These are phyloP conservation scores for Ploceus nigricollis DNA, from an alignment of 2,113 vertebrate genomes.

Conservation along the genomic window DNA sequence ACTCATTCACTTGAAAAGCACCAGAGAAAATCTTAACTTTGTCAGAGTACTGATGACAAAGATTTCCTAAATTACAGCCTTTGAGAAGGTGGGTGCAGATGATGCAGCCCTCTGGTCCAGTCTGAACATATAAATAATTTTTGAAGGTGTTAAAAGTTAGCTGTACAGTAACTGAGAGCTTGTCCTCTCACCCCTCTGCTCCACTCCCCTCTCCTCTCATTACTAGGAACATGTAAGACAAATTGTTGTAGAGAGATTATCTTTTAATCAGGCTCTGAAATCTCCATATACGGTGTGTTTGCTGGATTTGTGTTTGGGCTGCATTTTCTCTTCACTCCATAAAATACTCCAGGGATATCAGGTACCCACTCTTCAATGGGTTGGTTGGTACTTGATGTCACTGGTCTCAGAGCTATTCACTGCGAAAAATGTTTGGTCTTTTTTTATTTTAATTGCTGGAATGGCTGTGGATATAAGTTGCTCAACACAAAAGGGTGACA, in stretches of 20 bases:
- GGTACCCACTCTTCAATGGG: conserved; percentile 67
- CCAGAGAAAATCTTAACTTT: background rate
- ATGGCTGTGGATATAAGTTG: conserved; percentile 83
- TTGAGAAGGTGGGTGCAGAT: background rate
- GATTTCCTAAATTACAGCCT: background rate
- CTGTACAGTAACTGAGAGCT: background rate
- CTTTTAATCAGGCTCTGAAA: conserved; percentile 53
- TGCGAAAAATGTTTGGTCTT: conserved; percentile 73
- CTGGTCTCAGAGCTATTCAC: conserved; percentile 70
- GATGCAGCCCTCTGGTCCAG: background rate
- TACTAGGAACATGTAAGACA: conserved; percentile 13
- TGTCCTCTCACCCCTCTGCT: background rate
- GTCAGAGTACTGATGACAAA: background rate
- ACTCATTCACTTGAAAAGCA: background rate
- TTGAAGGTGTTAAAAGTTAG: background rate
- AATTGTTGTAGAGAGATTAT: conserved; percentile 18
- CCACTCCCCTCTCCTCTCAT: background rate
- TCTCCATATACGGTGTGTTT: conserved; percentile 48
- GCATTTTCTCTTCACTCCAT: conserved; percentile 36
- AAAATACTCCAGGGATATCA: conserved; percentile 74
- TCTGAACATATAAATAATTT: background rate
- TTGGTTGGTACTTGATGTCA: conserved; percentile 71
- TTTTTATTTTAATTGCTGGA: conserved; percentile 82
- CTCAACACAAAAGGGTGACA: conserved; percentile 80
- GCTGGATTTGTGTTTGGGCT: conserved; percentile 29